A percentile compares a stretch with the other conserved stretches of the same genome.
These are phyloP conservation scores for Tachycineta bicolor DNA, from an alignment of 2,113 vertebrate species.

Conservation along the genomic window DNA sequence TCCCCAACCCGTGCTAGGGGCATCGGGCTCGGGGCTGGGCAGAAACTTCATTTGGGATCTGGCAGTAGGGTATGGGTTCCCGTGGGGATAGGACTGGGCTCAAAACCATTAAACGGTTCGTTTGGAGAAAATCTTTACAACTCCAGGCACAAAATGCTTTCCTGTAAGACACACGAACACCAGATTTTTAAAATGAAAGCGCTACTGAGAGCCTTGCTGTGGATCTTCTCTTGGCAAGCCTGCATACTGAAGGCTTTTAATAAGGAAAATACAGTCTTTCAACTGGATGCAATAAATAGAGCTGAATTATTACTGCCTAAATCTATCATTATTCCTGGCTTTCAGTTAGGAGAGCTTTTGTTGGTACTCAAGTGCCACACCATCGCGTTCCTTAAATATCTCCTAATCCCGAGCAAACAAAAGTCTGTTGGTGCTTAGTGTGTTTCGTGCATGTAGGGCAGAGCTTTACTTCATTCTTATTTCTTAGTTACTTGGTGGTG, in stretches of 20 bases:
- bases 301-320: slow-evolving; percentile 38
- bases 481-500: not conserved
- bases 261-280: not conserved
- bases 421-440: slow-evolving; percentile 19
- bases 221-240: slow-evolving; percentile 19
- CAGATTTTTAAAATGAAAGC: slow-evolving; percentile 34
- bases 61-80: not conserved
- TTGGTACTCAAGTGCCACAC: slow-evolving; percentile 1
- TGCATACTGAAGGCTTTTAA: not conserved
- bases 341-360: not conserved
- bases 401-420: not conserved
- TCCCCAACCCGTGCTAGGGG: not conserved
- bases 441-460: not conserved
- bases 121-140: not conserved
- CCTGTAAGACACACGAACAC: not conserved
- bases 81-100: not conserved
- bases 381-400: slow-evolving; percentile 39
- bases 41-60: slow-evolving; percentile 17
- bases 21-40: not conserved
- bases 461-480: not conserved
- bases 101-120: not conserved
- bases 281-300: slow-evolving; percentile 17
- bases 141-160: not conserved
- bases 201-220: not conserved
- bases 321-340: not conserved